These are phyloP conservation scores for Dendropsophus ebraccatus DNA, from an alignment of 2,113 vertebrate genomes.

Conservation along the genomic window DNA sequence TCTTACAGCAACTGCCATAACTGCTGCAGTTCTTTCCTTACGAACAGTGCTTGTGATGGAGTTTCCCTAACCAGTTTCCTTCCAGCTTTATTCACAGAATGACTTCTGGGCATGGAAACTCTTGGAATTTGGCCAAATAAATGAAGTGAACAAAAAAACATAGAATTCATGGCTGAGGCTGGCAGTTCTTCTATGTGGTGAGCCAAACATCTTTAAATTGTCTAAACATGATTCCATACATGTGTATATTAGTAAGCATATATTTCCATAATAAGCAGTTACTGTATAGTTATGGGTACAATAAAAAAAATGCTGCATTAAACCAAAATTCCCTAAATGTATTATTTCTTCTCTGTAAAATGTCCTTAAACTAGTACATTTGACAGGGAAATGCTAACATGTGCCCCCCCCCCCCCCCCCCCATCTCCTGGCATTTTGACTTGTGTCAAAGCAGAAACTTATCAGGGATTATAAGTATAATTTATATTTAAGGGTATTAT, in stretches of 20 bases:
- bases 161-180: neutral
- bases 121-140: neutral
- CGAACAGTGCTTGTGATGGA: neutral
- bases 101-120: neutral
- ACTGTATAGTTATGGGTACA: neutral
- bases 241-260: neutral
- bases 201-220: neutral
- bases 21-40: neutral
- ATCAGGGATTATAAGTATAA: neutral
- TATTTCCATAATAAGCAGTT: neutral
- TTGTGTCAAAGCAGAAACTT: neutral
- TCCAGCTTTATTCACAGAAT: neutral
- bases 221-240: neutral
- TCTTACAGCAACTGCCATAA: neutral
- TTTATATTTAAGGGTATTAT: too few species aligned
- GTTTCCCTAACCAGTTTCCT: neutral
- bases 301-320: too few species aligned
- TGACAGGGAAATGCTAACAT: neutral
- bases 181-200: neutral
- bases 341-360: neutral
- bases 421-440: too few species aligned
- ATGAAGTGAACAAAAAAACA: neutral
- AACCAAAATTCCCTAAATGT: too few species aligned
- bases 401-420: neutral
- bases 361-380: neutral